These are phyloP conservation scores for Pristionchus pacificus DNA, from an alignment of 1,140 invertebrate species.

Conservation along the genomic window DNA sequence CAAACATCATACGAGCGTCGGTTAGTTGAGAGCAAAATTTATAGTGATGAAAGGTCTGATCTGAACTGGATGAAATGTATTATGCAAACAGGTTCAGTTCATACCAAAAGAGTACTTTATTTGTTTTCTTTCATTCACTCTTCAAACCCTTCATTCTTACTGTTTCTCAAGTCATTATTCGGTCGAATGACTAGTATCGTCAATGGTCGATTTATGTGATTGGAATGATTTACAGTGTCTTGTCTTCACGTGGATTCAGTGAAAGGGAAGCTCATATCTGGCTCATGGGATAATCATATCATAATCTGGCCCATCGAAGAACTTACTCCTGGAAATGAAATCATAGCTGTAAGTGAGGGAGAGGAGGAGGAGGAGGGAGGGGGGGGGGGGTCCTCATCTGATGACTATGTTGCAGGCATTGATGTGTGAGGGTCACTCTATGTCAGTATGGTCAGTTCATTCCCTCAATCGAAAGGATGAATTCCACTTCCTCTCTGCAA, in stretches of 20 bases:
- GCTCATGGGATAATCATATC: conserved; percentile 44
- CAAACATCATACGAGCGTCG: conserved; percentile 13
- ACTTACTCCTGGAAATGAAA: conserved; percentile 3
- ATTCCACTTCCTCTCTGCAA: conserved; percentile 61
- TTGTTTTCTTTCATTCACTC: no score
- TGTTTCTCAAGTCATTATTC: no score
- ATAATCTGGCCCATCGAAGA: conserved; percentile 44
- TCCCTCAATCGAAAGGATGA: conserved; percentile 64
- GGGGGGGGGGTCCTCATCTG: neutral
- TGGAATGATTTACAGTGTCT: conserved; percentile 45
- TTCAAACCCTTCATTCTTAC: no score
- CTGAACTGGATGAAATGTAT: no score
- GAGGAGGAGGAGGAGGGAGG: no score
- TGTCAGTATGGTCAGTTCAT: conserved; percentile 81
- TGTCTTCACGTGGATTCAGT: conserved; percentile 28
- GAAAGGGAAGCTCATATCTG: conserved; percentile 18
- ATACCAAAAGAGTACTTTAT: no score
- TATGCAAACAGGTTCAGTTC: no score
- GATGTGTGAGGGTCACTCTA: conserved; percentile 66
- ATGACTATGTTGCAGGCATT: conserved; percentile 21
- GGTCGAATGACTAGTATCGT: neutral
- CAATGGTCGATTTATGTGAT: conserved; percentile 1
- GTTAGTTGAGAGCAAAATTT: conserved; percentile 5
- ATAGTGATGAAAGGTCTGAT: no score
- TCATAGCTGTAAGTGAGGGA: no score